Conservation (phyloP, 2,888 invertebrate species). For the Hydrotaea cyrtoneurina region DNA sequence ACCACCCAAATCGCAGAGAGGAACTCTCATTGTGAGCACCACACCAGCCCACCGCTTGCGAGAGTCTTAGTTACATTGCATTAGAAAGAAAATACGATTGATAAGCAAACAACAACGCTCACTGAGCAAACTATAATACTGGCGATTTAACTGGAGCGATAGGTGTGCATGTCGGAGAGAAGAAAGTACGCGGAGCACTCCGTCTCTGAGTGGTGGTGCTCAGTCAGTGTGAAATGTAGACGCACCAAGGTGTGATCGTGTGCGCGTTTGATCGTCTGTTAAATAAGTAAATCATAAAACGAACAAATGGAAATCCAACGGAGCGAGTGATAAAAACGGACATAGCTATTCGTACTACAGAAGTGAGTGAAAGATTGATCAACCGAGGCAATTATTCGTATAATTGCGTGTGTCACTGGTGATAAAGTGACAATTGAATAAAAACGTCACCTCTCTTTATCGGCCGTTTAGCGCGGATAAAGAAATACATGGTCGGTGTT, state of each 20-base stretch:
- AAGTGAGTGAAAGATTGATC: slow-evolving; percentile 6
- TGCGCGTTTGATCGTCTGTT: neutral
- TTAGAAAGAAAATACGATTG: slow-evolving; percentile 9
- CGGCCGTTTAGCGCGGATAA: slow-evolving; percentile 3
- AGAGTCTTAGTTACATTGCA: neutral
- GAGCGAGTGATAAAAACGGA: slow-evolving; percentile 25
- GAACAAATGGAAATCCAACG: neutral
- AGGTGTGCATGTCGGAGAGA: neutral
- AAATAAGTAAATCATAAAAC: slow-evolving; percentile 2
- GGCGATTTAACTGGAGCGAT: slow-evolving; percentile 5
- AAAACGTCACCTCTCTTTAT: slow-evolving; percentile 1
- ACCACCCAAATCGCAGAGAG: neutral
- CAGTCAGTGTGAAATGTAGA: slow-evolving; percentile 43
- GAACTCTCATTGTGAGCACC: neutral
- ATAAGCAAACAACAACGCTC: slow-evolving; percentile 1
- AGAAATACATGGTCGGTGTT: neutral
- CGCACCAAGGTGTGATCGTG: slow-evolving; percentile 41
- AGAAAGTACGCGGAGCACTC: neutral
- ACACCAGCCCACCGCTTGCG: neutral
- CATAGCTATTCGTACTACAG: neutral
- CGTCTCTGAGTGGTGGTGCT: neutral
- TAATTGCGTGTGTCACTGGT: neutral
- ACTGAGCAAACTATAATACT: neutral
- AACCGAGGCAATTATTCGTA: neutral
- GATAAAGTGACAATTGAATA: slow-evolving; percentile 36